Evolutionary conservation across 2,797 vertebrate genomes (phyloP).

Genomic region (Channa striata): DNA sequence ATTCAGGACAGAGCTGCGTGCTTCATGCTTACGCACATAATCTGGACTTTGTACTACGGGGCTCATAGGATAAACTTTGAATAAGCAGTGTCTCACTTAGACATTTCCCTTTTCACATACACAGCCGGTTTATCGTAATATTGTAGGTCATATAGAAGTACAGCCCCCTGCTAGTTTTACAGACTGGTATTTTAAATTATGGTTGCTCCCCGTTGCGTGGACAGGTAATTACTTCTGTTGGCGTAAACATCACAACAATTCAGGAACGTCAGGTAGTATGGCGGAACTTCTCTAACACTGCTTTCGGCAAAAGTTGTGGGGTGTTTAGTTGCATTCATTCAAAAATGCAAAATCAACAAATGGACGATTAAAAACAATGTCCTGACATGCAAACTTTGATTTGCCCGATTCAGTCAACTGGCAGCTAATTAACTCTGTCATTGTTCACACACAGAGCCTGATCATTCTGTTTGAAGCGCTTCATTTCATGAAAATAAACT

Average conservation of each 20-base stretch:
- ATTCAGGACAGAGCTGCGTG: too few species aligned
- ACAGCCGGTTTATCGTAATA: too few species aligned
- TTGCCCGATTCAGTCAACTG: constrained; percentile 28
- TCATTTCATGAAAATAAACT: constrained; percentile 34
- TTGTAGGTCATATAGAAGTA: too few species aligned
- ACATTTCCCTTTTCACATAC: too few species aligned
- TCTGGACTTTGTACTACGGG: too few species aligned
- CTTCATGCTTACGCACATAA: too few species aligned
- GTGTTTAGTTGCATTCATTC: constrained; percentile 16
- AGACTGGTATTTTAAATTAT: too few species aligned
- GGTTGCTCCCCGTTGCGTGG: too few species aligned
- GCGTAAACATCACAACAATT: background rate
- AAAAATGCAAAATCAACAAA: constrained; percentile 23
- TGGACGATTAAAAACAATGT: constrained; percentile 21
- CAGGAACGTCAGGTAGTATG: background rate
- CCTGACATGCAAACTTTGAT: constrained; percentile 16
- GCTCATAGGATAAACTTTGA: too few species aligned
- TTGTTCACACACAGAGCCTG: constrained; percentile 22
- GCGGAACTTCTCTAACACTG: background rate
- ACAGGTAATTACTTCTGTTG: background rate
- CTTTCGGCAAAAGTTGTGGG: background rate
- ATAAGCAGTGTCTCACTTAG: too few species aligned
- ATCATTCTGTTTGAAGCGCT: constrained; percentile 19
- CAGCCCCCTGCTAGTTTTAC: too few species aligned
- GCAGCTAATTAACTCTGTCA: constrained; percentile 47